These are phyloP conservation scores for Anhinga anhinga DNA, from an alignment of 2,113 vertebrate species.

Conservation along the genomic window DNA sequence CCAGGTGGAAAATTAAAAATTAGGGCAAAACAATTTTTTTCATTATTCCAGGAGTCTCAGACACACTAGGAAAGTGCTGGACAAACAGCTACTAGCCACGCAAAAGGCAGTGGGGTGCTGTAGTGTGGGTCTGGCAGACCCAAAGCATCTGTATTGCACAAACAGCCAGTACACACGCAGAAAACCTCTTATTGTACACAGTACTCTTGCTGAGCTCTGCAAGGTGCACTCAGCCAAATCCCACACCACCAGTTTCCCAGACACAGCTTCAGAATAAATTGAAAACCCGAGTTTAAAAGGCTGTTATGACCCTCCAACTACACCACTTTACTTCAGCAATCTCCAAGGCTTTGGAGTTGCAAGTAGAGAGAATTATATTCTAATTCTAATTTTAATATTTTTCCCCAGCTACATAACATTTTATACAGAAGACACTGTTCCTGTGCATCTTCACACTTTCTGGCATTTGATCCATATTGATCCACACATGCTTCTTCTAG, in stretches of 20 bases:
- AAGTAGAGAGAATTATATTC: not conserved
- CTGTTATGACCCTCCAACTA: not conserved
- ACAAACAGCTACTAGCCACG: not conserved
- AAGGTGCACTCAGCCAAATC: not conserved
- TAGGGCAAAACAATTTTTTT: not conserved
- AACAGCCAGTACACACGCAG: fast-evolving
- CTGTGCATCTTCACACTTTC: not conserved
- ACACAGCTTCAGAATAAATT: not conserved
- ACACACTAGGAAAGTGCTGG: not conserved
- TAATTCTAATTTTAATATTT: not conserved
- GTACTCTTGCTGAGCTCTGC: not conserved
- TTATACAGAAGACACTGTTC: not conserved
- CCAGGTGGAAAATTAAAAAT: not conserved
- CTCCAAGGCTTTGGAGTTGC: not conserved
- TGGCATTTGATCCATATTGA: not conserved
- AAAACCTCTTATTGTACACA: fast-evolving
- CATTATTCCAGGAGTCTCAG: not conserved
- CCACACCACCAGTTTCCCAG: not conserved
- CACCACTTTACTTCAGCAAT: not conserved
- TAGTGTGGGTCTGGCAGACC: not conserved
- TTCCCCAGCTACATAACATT: not conserved
- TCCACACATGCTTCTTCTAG: not conserved
- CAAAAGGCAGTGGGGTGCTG: not conserved
- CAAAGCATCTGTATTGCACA: not conserved
- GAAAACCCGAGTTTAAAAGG: not conserved